Base-by-base conservation (phyloP, 2,113 vertebrate genomes). In the Crocuta crocuta region DNA sequence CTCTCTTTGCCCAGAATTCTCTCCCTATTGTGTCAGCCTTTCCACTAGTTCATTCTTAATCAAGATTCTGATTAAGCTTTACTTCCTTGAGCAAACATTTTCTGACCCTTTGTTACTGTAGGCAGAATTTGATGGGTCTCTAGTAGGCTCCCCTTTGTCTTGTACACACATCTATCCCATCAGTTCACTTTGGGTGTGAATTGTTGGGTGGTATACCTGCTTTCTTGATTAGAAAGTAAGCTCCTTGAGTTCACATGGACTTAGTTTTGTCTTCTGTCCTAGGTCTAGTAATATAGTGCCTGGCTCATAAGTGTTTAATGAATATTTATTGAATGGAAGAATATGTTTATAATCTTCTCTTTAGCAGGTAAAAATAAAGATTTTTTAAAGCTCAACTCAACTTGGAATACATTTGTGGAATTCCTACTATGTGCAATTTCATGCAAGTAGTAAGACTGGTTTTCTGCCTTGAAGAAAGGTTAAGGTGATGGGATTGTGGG, bases 381-480 rank as follows among this genome's bases (percentile, higher is more conserved):
- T 89, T 92, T 93, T 91, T 92, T 66, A 76, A 94, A 95, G 82
- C 68, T 74, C n/a, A 93, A 8, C 35, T 84, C 50, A 78, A 39
- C 65, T 53, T 74, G 33, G 58, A 35, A 73, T 84, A 33, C 21
- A 50, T 63, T 91, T 95, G 45, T 96, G 73, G 76, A 84, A 90
- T 96, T 93, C 73, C 35, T 91, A 16, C 53, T 89, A 15, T 80
- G 33, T 91, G 17, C 26, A 79, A 53, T 95, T 95, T 91, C 70
- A 33, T 88, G 31, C 53, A 95, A 90, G 16, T 84, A 79, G 13
- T 87, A 58, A 96, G 28, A 82, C 95, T 94, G 92, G 43, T 48
- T 87, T 97, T 96, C 81, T 94, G 82, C 35, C 82, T 91, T 91
- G 74, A 83, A 81, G 85, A 89, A 94, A 85, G 53, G 35, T 94